These are phyloP conservation scores for Pecten maximus DNA, from an alignment of 2,888 invertebrate species.

Conservation along the genomic window DNA sequence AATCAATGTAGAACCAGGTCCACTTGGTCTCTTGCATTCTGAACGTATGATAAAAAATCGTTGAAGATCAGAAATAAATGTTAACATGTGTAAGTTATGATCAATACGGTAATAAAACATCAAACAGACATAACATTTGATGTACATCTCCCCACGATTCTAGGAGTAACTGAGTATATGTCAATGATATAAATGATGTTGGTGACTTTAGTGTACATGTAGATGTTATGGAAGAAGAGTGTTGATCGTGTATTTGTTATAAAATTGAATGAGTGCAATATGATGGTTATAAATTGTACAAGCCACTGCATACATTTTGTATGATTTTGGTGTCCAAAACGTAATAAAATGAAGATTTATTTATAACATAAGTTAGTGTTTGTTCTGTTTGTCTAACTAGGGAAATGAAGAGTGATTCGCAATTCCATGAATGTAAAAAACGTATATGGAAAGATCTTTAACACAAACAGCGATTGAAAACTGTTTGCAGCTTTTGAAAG, in stretches of 20 bases:
- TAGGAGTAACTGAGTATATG: not conserved
- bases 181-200: not conserved
- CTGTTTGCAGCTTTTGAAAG: too few species aligned
- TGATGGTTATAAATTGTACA: not conserved
- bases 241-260: not conserved
- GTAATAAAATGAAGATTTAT: not conserved
- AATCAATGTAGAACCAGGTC: not conserved
- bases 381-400: not conserved
- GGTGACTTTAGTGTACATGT: not conserved
- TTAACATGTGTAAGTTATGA: not conserved
- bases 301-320: not conserved
- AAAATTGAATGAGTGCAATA: not conserved
- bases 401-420: too few species aligned
- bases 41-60: not conserved
- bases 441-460: too few species aligned
- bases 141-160: not conserved
- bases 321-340: not conserved
- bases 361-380: not conserved
- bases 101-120: not conserved
- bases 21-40: not conserved
- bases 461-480: too few species aligned
- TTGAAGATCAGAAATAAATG: not conserved
- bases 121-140: not conserved
- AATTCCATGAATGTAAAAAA: too few species aligned
- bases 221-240: not conserved